These are phyloP conservation scores for Rhagophthalmus giganteus DNA, from an alignment of 2,888 invertebrate species.

Conservation along the genomic window DNA sequence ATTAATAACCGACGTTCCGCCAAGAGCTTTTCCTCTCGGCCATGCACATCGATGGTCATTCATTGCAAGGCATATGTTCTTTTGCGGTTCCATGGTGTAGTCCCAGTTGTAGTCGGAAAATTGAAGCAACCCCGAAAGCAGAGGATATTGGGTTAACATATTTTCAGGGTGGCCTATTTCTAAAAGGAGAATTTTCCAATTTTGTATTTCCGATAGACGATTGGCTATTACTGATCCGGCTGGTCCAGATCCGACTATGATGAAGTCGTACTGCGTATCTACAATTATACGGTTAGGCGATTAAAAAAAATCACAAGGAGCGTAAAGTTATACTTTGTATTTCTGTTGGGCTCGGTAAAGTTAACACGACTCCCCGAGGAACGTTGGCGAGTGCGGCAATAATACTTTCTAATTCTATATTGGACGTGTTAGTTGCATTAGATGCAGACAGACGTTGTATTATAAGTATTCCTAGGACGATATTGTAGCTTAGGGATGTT, in stretches of 20 bases:
- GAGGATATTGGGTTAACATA: slow-evolving; percentile 51
- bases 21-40: slow-evolving; percentile 64
- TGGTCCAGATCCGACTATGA: slow-evolving; percentile 56
- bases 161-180: slow-evolving; percentile 55
- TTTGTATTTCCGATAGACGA: slow-evolving; percentile 55
- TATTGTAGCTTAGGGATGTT: too few relatives aligned
- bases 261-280: slow-evolving; percentile 52
- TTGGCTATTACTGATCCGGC: slow-evolving; percentile 58
- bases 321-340: neutral
- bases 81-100: slow-evolving; percentile 60
- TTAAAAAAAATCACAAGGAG: neutral
- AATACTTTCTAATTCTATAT: neutral
- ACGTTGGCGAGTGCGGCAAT: neutral
- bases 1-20: slow-evolving; percentile 65
- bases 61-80: slow-evolving; percentile 57
- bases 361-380: neutral
- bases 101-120: slow-evolving; percentile 62
- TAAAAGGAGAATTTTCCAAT: slow-evolving; percentile 57
- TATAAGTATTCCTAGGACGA: too few relatives aligned
- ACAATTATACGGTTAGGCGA: slow-evolving; percentile 8
- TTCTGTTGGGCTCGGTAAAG: neutral
- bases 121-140: slow-evolving; percentile 50
- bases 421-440: too few relatives aligned
- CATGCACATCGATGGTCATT: slow-evolving; percentile 50
- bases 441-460: too few relatives aligned